phyloP scores from a whole-genome alignment of 2,113 vertebrate genomes.

The Balaeniceps rex region DNA sequence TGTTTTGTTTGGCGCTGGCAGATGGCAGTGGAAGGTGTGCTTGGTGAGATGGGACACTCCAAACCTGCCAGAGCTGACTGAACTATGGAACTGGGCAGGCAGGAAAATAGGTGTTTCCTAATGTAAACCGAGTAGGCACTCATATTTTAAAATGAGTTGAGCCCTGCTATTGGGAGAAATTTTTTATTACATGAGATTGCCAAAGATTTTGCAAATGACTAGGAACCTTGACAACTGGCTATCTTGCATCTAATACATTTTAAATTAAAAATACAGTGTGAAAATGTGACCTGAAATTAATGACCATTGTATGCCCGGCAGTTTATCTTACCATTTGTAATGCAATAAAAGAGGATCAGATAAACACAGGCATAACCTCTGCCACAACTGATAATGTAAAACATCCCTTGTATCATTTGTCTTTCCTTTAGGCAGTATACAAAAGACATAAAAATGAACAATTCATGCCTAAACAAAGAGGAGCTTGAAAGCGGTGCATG shows the following conservation, averaged over 20 bases:
- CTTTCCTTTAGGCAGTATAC: constrained; percentile 68
- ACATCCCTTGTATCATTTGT: constrained; percentile 61
- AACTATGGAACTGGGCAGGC: neutral
- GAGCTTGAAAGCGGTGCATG: constrained; percentile 52
- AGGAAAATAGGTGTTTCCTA: neutral
- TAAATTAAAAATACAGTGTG: constrained; percentile 54
- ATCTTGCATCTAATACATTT: constrained; percentile 30
- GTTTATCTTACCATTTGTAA: constrained; percentile 59
- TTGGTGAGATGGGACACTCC: neutral
- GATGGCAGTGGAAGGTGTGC: neutral
- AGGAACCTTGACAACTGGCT: neutral
- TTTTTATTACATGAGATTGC: neutral
- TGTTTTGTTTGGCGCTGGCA: neutral
- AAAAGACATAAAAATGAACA: constrained; percentile 72
- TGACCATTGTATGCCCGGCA: constrained; percentile 35
- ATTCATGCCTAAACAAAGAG: constrained; percentile 73
- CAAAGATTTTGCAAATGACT: neutral
- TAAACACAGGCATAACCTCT: constrained; percentile 71
- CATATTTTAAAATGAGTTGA: neutral
- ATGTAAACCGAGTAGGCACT: neutral
- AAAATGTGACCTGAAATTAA: constrained; percentile 28
- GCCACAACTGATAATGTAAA: constrained; percentile 69
- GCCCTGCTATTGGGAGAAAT: neutral
- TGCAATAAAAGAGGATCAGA: constrained; percentile 64
- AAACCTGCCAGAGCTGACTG: neutral